phyloP scores from a whole-genome alignment of 2,797 vertebrate genomes.

The Pantherophis alleghaniensis region DNA sequence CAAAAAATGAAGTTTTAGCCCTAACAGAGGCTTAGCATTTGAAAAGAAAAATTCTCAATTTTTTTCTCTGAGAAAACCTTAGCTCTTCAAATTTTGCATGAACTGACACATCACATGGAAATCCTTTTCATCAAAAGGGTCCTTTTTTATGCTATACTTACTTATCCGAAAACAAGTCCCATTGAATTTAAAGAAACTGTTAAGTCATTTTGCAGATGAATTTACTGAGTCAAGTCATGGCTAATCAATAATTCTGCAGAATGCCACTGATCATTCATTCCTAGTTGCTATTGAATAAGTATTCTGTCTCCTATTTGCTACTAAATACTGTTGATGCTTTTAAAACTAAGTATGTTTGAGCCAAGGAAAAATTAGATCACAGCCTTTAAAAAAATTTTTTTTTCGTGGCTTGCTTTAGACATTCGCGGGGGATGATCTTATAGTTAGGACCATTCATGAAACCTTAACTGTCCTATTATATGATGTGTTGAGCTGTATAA shows the following conservation, averaged over 20 bases:
- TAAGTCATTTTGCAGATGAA: not conserved
- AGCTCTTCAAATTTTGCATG: not conserved
- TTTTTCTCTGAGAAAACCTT: not conserved
- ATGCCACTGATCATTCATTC: conserved; percentile 5
- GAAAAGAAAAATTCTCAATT: not conserved
- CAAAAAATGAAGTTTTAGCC: not conserved
- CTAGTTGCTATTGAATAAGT: not conserved
- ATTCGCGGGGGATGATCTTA: not conserved
- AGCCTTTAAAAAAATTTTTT: not conserved
- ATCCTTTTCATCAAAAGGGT: not conserved
- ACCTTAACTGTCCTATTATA: not conserved
- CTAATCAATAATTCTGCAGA: conserved; percentile 15
- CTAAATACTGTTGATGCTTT: not conserved
- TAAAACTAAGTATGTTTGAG: conserved; percentile 18
- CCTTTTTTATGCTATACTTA: not conserved
- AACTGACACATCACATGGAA: not conserved
- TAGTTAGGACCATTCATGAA: not conserved
- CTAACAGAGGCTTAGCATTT: not conserved
- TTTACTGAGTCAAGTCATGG: not conserved
- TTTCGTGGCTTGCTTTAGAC: not conserved
- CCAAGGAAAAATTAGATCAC: not conserved
- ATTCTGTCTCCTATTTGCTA: not conserved
- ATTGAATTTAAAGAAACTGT: not conserved
- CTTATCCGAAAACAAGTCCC: not conserved
- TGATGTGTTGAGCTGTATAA: not conserved